phyloP scores from a whole-genome alignment of 2,113 vertebrate genomes.

The Amphiprion ocellaris region DNA sequence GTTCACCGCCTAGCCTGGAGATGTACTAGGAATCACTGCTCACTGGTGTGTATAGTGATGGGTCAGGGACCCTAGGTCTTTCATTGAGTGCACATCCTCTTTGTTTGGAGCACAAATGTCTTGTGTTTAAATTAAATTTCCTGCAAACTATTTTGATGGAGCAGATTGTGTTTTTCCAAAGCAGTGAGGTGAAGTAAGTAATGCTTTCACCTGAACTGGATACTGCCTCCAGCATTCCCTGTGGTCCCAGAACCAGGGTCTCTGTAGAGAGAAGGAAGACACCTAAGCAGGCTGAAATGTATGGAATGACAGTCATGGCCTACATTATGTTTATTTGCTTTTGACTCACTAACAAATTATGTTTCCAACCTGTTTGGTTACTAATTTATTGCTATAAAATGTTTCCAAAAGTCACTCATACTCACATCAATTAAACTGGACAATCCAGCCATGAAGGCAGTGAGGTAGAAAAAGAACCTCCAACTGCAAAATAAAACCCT shows the following conservation, averaged over 20 bases:
- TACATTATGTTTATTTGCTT: not conserved
- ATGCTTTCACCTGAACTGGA: conserved; percentile 88
- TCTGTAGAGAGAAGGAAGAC: conserved; percentile 77
- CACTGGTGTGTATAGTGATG: too few species aligned
- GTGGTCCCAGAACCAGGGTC: conserved; percentile 92
- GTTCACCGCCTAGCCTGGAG: too few species aligned
- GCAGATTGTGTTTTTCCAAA: not conserved
- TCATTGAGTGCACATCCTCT: too few species aligned
- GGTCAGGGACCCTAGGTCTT: too few species aligned
- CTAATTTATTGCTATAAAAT: not conserved
- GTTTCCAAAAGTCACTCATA: conserved; percentile 41
- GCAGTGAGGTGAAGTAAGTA: not conserved
- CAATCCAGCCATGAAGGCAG: conserved; percentile 77
- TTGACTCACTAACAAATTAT: not conserved
- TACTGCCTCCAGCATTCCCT: conserved; percentile 91
- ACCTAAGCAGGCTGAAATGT: not conserved
- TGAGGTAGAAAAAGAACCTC: conserved; percentile 85
- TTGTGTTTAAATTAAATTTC: too few species aligned
- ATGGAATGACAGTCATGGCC: not conserved
- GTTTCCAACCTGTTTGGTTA: not conserved
- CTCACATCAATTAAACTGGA: conserved; percentile 78
- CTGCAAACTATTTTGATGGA: not conserved
- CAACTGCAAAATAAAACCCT: conserved; percentile 71
- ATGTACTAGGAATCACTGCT: too few species aligned
- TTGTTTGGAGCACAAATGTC: too few species aligned